phyloP scores from a whole-genome alignment of 2,113 vertebrate species.

The Apus apus region DNA sequence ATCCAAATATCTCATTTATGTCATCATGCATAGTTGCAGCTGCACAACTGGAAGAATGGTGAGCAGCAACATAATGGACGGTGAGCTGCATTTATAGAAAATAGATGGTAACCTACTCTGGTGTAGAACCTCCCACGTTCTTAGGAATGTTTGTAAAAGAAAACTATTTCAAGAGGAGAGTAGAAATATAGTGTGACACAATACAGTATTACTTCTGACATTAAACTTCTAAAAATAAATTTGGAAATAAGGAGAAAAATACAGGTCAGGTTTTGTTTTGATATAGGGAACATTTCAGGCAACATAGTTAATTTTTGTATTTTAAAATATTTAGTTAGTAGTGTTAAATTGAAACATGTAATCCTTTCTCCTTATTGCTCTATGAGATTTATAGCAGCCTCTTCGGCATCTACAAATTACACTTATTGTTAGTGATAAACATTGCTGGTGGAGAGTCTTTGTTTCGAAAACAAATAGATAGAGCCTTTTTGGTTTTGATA shows the following conservation, averaged over 20 bases:
- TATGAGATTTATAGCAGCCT: background rate
- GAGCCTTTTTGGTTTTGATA: background rate
- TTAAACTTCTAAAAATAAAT: background rate
- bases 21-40: background rate
- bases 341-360: background rate
- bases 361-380: background rate
- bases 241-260: background rate
- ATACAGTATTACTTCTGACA: background rate
- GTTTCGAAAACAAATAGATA: background rate
- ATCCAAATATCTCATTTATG: background rate
- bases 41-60: background rate
- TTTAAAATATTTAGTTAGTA: background rate
- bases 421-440: background rate
- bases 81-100: background rate
- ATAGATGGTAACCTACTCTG: background rate
- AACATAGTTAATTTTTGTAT: background rate
- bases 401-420: background rate
- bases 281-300: background rate
- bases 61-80: background rate
- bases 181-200: background rate
- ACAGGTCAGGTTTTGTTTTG: background rate
- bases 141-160: background rate
- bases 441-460: background rate
- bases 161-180: background rate
- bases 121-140: background rate